Base-by-base conservation (phyloP, 2,797 vertebrate genomes). In the Lacerta viridis region DNA sequence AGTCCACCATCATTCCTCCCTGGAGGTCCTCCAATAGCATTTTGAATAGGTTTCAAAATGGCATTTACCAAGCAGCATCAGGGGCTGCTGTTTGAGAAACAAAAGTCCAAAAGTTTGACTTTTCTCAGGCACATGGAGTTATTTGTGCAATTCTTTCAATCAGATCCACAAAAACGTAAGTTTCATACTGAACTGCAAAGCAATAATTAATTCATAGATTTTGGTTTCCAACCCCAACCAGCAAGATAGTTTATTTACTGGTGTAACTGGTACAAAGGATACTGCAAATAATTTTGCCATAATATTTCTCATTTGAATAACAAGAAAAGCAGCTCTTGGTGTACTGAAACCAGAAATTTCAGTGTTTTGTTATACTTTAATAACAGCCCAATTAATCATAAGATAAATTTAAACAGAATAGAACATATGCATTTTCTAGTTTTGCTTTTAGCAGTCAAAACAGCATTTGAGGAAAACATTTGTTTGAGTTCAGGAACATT, bases 321-420 rank as follows among this genome's bases (percentile, higher is more conserved):
- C 93, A 91, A 86, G 80, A 92, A 92, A 93, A 90, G n/a, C 61
- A 90, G 88, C 83, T 77, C 61, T 59, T 90, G 68, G 18, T 87
- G 61, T 88, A 77, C 36, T 23, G 46, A 23, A 80, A 93, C 69
- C 74, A 92, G 80, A 83, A 85, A 85, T 80, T 64, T 91, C 92
- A 84, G 86, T 80, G 43, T 89, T 93, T 94, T 88, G 87, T 89
- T 92, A n/a, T 91, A 75, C 87, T 93, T 94, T 92, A 95, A 93
- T 92, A 93, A 93, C 95, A 96, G 91, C 88, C 87, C 90, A 92
- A 88, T 94, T 95, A 95, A 91, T 93, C 92, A 92, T 79, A 90
- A 87, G 82, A 95, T 80, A 92, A 91, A 94, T 94, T 94, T 94
- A 93, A 96, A 90, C 91, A 93, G 85, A 93, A 64, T 93, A 92